Base-by-base conservation (phyloP, 2,888 invertebrate genomes). In the Tinea semifulvella region DNA sequence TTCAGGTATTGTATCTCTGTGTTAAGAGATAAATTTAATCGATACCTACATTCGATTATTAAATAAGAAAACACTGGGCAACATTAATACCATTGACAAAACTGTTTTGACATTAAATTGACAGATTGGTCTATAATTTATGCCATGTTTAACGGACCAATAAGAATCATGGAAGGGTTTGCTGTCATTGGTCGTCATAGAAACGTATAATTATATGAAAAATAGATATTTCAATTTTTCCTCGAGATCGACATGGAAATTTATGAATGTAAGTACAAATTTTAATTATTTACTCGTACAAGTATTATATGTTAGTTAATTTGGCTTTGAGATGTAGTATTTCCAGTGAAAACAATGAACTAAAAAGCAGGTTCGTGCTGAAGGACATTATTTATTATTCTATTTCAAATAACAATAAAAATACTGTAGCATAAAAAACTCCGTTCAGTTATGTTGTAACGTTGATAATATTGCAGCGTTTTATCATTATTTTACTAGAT, bases 141-240 rank as follows among this genome's bases (percentile, higher is more conserved):
- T 31, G 31, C 13, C 2, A 3, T 4, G 14, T 36, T 14, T 26
- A 42, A 43, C 48, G 51, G 54, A 46, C 62, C 67, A 68, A 67
- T 68, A 56, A 49, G 61, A 68, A 58, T 63, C 53, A 50, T 54
- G 62, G 58, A 63, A 53, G 61, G 64, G 67, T 68, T 68, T 68
- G 63, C 72, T 73, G 74, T 80, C 80, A 80, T 79, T 79, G 65
- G 80, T 80, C 69, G 80, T 72, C 79, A 80, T 80, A 80, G 80
- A 79, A 80, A 80, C 80, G 73, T 58, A 56, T 60, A 65, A 63
- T 60, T 71, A 73, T 73, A 52, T 51, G 55, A 71, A 58, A 59
- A 69, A 71, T 66, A 17, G 36, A 44, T 14, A 72, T 75, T 68
- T 72, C 54, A 66, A 66, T 69, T 70, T 74, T 71, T 67, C 67